Conservation (phyloP, 2,888 invertebrate species). For the Beris morrisii region DNA sequence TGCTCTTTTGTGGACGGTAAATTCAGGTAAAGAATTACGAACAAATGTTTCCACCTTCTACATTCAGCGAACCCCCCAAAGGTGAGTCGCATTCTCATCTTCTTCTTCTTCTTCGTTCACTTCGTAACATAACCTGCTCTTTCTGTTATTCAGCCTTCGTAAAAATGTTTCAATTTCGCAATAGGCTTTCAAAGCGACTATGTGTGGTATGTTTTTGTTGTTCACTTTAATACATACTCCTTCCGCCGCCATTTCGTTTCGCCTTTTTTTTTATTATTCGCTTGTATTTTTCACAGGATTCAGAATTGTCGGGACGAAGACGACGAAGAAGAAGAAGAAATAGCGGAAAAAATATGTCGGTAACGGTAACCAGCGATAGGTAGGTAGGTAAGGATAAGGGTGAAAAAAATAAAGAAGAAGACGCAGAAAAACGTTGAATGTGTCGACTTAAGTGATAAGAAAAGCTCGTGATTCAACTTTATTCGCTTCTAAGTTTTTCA, state of each 20-base stretch:
- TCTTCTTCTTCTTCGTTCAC: no score
- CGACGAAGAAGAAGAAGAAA: background rate
- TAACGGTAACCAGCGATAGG: background rate
- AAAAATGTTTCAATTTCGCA: slow-evolving; percentile 35
- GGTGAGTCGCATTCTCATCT: no score
- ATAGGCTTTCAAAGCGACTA: slow-evolving; percentile 32
- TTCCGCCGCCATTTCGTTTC: background rate
- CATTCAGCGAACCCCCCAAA: no score
- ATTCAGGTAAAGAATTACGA: no score
- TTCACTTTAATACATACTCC: slow-evolving; percentile 5
- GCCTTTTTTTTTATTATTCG: background rate
- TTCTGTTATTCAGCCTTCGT: slow-evolving; percentile 9
- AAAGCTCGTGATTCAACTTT: slow-evolving; percentile 24
- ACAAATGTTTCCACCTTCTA: no score
- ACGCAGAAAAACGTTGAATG: slow-evolving; percentile 3
- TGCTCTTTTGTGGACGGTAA: no score
- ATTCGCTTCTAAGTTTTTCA: slow-evolving; percentile 23
- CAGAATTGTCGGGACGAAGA: slow-evolving; percentile 8
- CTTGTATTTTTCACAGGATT: background rate
- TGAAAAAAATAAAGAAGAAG: background rate
- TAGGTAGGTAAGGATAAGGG: background rate
- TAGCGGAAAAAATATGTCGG: background rate
- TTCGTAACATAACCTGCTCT: no score
- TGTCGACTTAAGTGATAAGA: slow-evolving; percentile 26
- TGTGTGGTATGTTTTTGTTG: slow-evolving; percentile 13